These are phyloP conservation scores for Patella depressa DNA, from an alignment of 2,888 invertebrate genomes.

Conservation along the genomic window DNA sequence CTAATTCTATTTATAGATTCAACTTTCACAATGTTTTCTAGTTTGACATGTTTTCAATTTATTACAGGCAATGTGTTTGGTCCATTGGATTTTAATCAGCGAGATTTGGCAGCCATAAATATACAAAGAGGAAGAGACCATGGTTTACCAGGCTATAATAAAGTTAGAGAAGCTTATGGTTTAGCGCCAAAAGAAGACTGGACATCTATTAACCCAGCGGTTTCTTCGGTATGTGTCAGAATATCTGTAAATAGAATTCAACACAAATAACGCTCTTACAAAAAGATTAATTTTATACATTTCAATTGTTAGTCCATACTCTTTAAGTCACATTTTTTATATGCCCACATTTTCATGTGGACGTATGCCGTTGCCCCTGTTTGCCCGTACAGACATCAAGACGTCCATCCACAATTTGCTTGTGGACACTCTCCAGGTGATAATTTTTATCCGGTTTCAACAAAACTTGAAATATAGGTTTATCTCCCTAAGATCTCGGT, in stretches of 20 bases:
- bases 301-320: no score
- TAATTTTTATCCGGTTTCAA: no score
- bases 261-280: neutral
- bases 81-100: conserved; percentile 95
- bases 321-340: no score
- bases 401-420: no score
- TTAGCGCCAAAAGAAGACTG: conserved; percentile 56
- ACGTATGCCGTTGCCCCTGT: no score
- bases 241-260: neutral
- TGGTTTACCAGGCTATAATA: conserved; percentile 80
- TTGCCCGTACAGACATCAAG: no score
- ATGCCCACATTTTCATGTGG: no score
- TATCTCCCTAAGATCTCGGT: no score
- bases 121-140: conserved; percentile 98
- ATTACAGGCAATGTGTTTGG: conserved; percentile 75
- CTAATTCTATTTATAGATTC: no score
- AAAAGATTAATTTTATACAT: conserved; percentile 3
- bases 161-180: conserved; percentile 74
- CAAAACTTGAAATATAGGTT: no score
- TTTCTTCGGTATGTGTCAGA: neutral
- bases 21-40: no score
- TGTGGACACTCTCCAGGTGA: no score
- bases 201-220: conserved; percentile 41
- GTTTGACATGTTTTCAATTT: conserved; percentile 1
- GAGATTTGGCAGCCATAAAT: conserved; percentile 95